Evolutionary conservation across 2,797 vertebrate genomes (phyloP).

Genomic region (Myioborus melanocephalus): DNA sequence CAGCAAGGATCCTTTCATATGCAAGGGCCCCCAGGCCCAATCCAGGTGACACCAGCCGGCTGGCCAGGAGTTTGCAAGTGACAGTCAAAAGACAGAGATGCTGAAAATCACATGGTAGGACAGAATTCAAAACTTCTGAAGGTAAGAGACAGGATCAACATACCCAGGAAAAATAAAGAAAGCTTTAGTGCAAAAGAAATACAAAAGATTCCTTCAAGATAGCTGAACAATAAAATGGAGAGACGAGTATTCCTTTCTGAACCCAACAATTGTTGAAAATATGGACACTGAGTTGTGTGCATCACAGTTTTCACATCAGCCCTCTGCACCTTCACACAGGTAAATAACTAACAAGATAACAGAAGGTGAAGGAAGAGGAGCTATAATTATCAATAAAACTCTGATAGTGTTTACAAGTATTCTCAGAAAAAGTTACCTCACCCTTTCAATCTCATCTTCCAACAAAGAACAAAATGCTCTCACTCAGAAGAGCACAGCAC

Average conservation of each 20-base stretch:
- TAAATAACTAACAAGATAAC: neutral
- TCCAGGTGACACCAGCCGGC: neutral
- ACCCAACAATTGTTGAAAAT: neutral
- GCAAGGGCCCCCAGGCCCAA: neutral
- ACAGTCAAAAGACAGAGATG: neutral
- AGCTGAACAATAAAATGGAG: neutral
- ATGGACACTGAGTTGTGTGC: neutral
- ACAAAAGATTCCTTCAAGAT: neutral
- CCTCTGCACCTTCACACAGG: neutral
- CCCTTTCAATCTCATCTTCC: neutral
- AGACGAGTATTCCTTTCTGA: neutral
- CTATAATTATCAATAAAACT: neutral
- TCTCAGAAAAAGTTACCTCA: neutral
- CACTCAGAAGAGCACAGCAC: neutral
- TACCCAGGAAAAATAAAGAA: neutral
- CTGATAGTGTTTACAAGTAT: neutral
- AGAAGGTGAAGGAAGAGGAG: neutral
- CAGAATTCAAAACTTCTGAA: neutral
- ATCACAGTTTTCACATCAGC: neutral
- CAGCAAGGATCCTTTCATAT: conserved; percentile 2
- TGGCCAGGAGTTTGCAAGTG: neutral
- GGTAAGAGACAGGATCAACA: neutral
- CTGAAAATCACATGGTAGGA: neutral
- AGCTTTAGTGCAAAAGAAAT: neutral
- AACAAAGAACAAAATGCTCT: neutral